Percentiles rank a stretch among this genome's conserved stretches.
phyloP scores from a whole-genome alignment of 1,140 invertebrate genomes.

The Caenorhabditis tropicalis region DNA sequence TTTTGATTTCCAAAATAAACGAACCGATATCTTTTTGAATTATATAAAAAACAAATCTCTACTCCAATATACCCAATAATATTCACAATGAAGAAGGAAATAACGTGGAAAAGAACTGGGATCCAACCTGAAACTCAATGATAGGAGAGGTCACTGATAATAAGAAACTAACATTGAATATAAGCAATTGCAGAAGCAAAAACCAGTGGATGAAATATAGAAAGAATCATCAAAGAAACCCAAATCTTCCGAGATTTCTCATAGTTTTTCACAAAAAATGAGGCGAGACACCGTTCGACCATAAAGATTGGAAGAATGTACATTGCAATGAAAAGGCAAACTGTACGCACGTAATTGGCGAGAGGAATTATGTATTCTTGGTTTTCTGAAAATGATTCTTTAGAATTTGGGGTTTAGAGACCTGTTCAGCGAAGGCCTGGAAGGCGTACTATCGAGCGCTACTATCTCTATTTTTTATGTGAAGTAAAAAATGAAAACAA shows the following conservation, averaged over 20 bases:
- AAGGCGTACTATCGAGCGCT: too few relatives aligned
- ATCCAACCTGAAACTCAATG: background rate
- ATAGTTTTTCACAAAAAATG: slow-evolving; percentile 21
- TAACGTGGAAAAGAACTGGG: background rate
- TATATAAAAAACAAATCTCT: background rate
- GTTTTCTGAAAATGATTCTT: background rate
- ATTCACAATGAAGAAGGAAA: background rate
- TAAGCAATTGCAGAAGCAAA: slow-evolving; percentile 2
- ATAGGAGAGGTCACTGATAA: background rate
- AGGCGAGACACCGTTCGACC: slow-evolving; percentile 5
- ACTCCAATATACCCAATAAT: background rate
- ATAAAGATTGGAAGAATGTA: slow-evolving; percentile 26
- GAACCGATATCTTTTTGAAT: background rate
- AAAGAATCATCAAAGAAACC: slow-evolving; percentile 20
- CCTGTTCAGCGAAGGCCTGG: too few relatives aligned
- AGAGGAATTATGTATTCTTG: background rate
- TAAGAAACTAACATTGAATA: background rate
- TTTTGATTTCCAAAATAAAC: background rate
- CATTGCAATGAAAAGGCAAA: slow-evolving; percentile 17
- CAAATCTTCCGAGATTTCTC: slow-evolving; percentile 7
- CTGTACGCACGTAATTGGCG: background rate
- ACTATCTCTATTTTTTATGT: too few relatives aligned
- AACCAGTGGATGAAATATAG: slow-evolving; percentile 4
- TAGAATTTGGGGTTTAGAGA: too few relatives aligned
- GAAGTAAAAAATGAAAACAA: too few relatives aligned